Conservation (phyloP, 2,888 invertebrate species). For the Cerastis leucographa region DNA sequence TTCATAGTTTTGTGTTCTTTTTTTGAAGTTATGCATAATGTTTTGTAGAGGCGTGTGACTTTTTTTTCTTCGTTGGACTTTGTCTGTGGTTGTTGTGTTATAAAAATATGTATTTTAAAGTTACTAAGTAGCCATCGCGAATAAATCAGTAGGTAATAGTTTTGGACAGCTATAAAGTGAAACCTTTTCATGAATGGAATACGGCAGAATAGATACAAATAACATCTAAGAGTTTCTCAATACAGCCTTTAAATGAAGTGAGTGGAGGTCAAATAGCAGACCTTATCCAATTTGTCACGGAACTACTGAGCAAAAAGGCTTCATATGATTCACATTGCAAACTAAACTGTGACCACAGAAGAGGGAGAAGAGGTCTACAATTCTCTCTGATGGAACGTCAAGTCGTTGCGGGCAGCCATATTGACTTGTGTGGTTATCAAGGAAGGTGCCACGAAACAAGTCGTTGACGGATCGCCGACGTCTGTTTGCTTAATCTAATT, state of each 20-base stretch:
- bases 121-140: neutral
- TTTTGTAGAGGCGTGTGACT: constrained; percentile 29
- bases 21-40: constrained; percentile 46
- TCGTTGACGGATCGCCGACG: too few relatives aligned
- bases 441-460: too few relatives aligned
- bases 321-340: too few relatives aligned
- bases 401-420: too few relatives aligned
- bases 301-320: too few relatives aligned
- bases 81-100: constrained; percentile 1
- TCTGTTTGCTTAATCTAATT: too few relatives aligned
- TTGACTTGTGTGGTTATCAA: too few relatives aligned
- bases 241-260: neutral
- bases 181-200: neutral
- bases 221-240: neutral
- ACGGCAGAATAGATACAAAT: neutral
- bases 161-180: neutral
- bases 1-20: constrained; percentile 38
- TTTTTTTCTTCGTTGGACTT: constrained; percentile 16
- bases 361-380: too few relatives aligned
- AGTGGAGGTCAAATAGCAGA: neutral
- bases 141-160: neutral
- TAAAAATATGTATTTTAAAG: neutral
- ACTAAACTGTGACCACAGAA: too few relatives aligned
- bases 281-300: too few relatives aligned
- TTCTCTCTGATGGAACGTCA: too few relatives aligned